Evolutionary conservation across 1,140 invertebrate genomes (phyloP), one percentile per base, ranked within the genome.

Genomic region (Doryteuthis pealeii): DNA sequence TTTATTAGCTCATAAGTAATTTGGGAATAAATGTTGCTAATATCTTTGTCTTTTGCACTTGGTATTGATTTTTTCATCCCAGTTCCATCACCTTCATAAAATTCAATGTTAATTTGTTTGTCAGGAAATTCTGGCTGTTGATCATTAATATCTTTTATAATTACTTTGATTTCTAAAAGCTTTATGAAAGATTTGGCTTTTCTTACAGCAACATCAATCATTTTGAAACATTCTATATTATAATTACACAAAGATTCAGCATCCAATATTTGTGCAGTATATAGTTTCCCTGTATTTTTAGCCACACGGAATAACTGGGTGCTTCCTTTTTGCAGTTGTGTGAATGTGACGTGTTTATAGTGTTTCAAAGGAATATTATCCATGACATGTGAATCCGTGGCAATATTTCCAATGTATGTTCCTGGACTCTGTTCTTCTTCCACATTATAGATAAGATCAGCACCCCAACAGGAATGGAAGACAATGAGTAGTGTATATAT

Each of bases 91-190:
- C 78, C 78, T 76, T 87, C 86, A 1, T 80, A 75, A 32, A 86
- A 77, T 54, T 74, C 71, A 22, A 86, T 75, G 35, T 74, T 74
- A 0, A 82, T 71, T n/a, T 66, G 43, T 12, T 49, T 26, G 15
- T 80, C 33, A 1, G 82, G 77, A 80, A 87, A 87, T 40, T 62
- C 74, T 31, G 86, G 86, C 3, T 71, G 54, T 72, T 87, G 85
- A 72, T 87, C 86, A 78, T 87, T 87, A 18, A 83, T 81, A 65
- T 86, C 85, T 1, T 70, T 14, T 12, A 86, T 74, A 32, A 71
- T 79, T 6, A 86, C 79, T 62, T 62, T 62, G 26, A 62, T 62
- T 18, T 62, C 26, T 62, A 62, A 62, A 1, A 62, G 18, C 18
- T 62, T 62, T 28, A 8, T 62, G 18, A 62, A 62, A n/a, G 54